Base-by-base conservation (phyloP, 64 coral and sea anemone species). In the Exaiptasia diaphana region DNA sequence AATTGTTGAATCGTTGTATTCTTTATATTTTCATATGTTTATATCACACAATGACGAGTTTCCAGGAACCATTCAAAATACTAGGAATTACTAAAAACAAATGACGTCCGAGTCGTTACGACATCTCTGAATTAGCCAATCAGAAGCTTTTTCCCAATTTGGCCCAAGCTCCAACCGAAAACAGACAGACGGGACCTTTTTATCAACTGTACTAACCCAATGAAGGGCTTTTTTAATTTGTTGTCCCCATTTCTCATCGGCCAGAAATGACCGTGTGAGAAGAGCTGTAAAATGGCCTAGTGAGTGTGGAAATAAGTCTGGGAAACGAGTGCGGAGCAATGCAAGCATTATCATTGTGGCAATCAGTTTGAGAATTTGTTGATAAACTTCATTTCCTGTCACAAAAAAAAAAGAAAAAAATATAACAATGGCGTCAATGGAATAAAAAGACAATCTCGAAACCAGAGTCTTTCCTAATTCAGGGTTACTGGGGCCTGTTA, bases 91-190 rank as follows among this genome's bases (percentile, higher is more conserved):
- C n/a, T n/a, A n/a, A n/a, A n/a, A n/a, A n/a, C n/a, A n/a, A n/a
- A n/a, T n/a, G n/a, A n/a, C n/a, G n/a, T n/a, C n/a, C n/a, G n/a
- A n/a, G n/a, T n/a, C n/a, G n/a, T n/a, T n/a, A n/a, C n/a, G n/a
- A n/a, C n/a, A n/a, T n/a, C n/a, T n/a, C n/a, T 22, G 3, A 42
- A 37, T 45, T 37, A 73, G 5, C 38, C 3, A 8, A 18, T 73
- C 24, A 8, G 69, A 35, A 5, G 44, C 69, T 45, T 42, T 10
- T 41, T 73, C 69, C 69, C 69, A 73, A 40, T 73, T 22, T 22
- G 17, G 32, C 32, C 69, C 69, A 37, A 73, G 69, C 69, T 73
- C 69, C 44, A 73, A 49, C 25, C 69, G 69, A 23, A 23, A 73
- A 49, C 69, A 73, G 26, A 73, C 18, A 28, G 69, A 73, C 38